Evolutionary conservation across 2,888 invertebrate genomes (phyloP).

Genomic region (Leptopilina syphax): DNA sequence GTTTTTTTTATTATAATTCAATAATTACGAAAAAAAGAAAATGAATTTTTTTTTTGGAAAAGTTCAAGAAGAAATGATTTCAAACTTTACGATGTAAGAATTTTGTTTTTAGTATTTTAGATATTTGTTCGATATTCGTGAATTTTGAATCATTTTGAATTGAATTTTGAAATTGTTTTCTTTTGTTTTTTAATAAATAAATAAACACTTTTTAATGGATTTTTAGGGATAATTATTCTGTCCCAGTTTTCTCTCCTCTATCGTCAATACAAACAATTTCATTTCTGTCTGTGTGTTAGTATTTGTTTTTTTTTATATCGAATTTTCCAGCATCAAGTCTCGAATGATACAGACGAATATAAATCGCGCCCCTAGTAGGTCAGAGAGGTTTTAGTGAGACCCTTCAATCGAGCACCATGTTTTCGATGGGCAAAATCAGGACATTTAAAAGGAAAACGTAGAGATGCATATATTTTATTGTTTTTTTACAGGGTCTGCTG

Average conservation of each 20-base stretch:
- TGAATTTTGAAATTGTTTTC: too few relatives aligned
- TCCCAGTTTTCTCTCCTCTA: not conserved
- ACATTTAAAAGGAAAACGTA: not conserved
- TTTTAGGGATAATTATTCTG: not conserved
- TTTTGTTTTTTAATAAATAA: not conserved
- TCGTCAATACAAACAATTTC: conserved; percentile 4
- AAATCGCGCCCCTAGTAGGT: conserved; percentile 25
- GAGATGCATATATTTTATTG: not conserved
- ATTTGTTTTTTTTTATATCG: not conserved
- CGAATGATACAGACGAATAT: conserved; percentile 12
- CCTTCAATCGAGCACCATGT: conserved; percentile 25
- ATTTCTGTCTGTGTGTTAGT: not conserved
- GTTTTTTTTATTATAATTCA: too few relatives aligned
- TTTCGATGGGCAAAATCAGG: conserved; percentile 33
- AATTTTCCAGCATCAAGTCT: conserved; percentile 10
- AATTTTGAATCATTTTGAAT: too few relatives aligned
- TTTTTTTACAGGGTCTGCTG: not conserved
- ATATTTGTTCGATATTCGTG: too few relatives aligned
- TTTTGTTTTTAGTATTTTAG: too few relatives aligned
- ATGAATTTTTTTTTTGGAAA: too few relatives aligned
- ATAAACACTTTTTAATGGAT: not conserved
- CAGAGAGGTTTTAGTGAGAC: conserved; percentile 20
- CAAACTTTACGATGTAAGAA: too few relatives aligned
- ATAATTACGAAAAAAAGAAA: too few relatives aligned
- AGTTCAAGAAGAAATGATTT: too few relatives aligned